Evolutionary conservation across 92 coral and sea anemone species (phyloP), one percentile per base, ranked within the genome.

Genomic region (Epizoanthus ramosus): DNA sequence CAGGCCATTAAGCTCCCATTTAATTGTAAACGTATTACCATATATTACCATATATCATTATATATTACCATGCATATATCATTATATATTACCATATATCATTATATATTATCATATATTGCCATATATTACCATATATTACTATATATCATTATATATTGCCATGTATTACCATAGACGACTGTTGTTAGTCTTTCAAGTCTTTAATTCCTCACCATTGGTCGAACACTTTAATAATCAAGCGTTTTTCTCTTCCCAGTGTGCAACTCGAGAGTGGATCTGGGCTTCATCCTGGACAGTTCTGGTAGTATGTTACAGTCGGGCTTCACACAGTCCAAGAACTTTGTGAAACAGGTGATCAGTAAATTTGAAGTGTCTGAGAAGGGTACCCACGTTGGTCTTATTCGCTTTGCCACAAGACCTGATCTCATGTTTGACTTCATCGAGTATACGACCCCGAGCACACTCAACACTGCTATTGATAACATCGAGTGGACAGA

Each of bases 251-350:
- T 23, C 12, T 60, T 63, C 39, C 24, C 72, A 92, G 97, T 92
- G 91, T 92, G 97, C 81, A 90, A 85, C 54, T 90, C 88, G 58
- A 87, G 97, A 28, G 88, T 93, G 6, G 97, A 92, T 69, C 85
- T 92, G 39, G 97, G 86, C 4, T 90, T 92, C 57, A 85, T 86
- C 41, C 73, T 92, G 8, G 97, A 92, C 60, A 91, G 94, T 3
- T 92, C 97, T 2, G 86, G 85, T 5, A 92, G 97, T 50, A 91
- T 92, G 73, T 63, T 74, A 17, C 60, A 53, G 19, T 24, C 54
- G 33, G 97, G 94, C 53, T 92, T 92, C 71, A 45, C 39, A 72
- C 91, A 74, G 65, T 88, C 97, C 57, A 92, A 90, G 79, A 80
- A 89, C 1, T 92, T 92, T 54, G 87, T 92, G 57, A 90, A 87